Evolutionary conservation across 2,888 invertebrate genomes (phyloP), one percentile per base, ranked within the genome.

Genomic region (Thymelicus sylvestris): DNA sequence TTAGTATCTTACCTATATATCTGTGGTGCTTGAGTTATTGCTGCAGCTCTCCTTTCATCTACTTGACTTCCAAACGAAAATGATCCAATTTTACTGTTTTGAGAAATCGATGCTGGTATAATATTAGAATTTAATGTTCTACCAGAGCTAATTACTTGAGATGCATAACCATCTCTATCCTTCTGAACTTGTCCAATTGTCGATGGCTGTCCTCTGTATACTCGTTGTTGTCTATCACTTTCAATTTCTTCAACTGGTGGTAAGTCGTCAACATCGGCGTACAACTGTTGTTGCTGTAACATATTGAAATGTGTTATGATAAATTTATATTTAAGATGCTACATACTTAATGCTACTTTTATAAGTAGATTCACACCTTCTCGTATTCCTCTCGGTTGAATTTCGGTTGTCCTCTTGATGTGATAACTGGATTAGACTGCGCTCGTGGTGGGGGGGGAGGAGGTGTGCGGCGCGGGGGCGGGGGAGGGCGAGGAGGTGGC

Each of bases 121-220:
- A 93, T 89, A 75, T 94, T 94, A 65, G 91, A 84, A 78, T 94
- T 93, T 52, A 88, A 76, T 72, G 85, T 92, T 83, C 94, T 86
- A 75, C 90, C 91, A 19, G 91, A 86, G 85, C 89, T 89, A 79
- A 90, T 81, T 65, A 81, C 82, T 86, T 95, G 90, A 77, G 90
- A 84, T 81, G 95, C 90, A 67, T 96, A 94, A 73, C 97, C 97
- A 88, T 98, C 97, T 83, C 97, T 95, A 86, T 98, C 97, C 76
- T 97, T 95, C 83, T 97, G 97, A 76, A 98, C 97, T 90, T 97
- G 97, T 77, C 97, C 97, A 74, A 97, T 96, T 24, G 97, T 97
- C 67, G 97, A 96, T 52, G 98, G 97, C 83, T 98, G 97, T 74
- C 97, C 97, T 81, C 97, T 95, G 86, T 97, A 97, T 55, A 98